phyloP scores from a whole-genome alignment of 1,140 invertebrate species.

The Ridgeia piscesae region DNA sequence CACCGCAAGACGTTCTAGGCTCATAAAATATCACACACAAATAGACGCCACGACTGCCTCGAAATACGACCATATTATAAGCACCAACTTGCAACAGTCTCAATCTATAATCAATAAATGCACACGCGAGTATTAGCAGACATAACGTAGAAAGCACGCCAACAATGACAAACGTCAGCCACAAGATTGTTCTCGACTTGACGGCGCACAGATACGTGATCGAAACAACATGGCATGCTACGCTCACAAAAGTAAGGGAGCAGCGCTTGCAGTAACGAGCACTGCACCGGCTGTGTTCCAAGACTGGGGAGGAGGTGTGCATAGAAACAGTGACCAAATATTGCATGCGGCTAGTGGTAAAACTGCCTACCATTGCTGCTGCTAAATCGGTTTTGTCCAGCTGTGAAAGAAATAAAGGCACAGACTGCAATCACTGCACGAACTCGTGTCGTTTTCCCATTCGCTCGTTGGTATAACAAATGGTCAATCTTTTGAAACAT shows the following conservation, averaged over 20 bases:
- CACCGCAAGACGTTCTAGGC: neutral
- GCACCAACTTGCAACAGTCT: neutral
- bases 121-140: neutral
- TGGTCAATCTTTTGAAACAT: too few species aligned
- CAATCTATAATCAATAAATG: neutral
- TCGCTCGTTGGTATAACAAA: too few species aligned
- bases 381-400: slow-evolving; percentile 4
- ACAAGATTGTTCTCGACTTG: neutral
- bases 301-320: neutral
- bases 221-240: neutral
- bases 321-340: neutral
- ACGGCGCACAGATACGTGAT: neutral
- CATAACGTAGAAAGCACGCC: neutral
- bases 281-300: neutral
- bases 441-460: neutral
- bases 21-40: neutral
- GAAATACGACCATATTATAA: neutral
- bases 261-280: neutral
- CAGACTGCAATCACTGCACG: neutral
- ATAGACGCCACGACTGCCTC: neutral
- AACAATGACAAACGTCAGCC: neutral
- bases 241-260: neutral
- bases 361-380: neutral
- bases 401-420: neutral
- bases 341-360: neutral